phyloP scores from a whole-genome alignment of 2,888 invertebrate species.

The Pollenia angustigena region DNA sequence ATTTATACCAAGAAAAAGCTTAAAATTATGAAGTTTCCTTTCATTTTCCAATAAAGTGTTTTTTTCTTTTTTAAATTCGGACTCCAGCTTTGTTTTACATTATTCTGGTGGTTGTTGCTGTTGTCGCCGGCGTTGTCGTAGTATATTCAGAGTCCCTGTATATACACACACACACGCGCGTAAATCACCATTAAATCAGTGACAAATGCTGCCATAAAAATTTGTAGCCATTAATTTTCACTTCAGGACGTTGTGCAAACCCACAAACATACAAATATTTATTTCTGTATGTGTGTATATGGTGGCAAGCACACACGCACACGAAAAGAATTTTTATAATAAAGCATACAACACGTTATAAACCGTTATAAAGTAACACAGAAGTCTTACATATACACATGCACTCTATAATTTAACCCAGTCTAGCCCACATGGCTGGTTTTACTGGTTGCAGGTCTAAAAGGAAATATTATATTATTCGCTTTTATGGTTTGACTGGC shows the following conservation, averaged over 20 bases:
- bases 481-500: constrained; percentile 3
- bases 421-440: neutral
- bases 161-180: constrained; percentile 54
- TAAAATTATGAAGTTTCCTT: no score
- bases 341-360: no score
- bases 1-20: no score
- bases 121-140: neutral
- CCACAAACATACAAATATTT: constrained; percentile 53
- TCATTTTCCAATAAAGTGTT: no score
- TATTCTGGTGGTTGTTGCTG: constrained; percentile 4
- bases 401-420: neutral
- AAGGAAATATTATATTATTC: neutral
- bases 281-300: neutral
- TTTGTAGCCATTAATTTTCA: constrained; percentile 74
- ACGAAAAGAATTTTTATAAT: no score
- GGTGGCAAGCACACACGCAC: neutral
- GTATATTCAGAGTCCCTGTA: constrained; percentile 36
- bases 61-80: neutral
- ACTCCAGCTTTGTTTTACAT: constrained; percentile 47
- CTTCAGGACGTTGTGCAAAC: constrained; percentile 69
- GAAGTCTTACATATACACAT: no score
- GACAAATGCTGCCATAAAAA: constrained; percentile 75
- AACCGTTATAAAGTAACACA: no score
- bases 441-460: neutral
- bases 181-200: constrained; percentile 74